A percentile compares a stretch with the other conserved stretches of the same genome.
Conservation (phyloP, 2,113 vertebrate genomes). For the Callorhinus ursinus region DNA sequence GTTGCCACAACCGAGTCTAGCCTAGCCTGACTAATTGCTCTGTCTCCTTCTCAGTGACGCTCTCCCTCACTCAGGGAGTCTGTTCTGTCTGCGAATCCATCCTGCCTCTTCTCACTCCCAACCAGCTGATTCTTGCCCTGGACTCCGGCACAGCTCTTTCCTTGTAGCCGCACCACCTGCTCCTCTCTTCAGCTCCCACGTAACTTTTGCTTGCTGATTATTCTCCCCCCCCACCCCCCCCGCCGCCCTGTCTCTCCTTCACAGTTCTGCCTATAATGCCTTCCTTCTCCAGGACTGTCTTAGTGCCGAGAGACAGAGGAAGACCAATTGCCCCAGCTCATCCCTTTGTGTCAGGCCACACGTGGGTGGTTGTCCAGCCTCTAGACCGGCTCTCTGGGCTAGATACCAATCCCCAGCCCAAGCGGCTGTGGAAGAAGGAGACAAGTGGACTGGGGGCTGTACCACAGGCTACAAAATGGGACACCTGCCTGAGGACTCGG, state of each 20-base stretch:
- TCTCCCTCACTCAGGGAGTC: background rate
- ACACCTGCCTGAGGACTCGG: background rate
- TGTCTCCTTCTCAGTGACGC: background rate
- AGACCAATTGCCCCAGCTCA: background rate
- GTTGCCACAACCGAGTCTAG: background rate
- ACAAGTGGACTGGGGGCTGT: accelerated
- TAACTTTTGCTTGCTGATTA: background rate
- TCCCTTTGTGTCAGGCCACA: background rate
- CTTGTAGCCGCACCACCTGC: background rate
- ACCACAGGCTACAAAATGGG: background rate
- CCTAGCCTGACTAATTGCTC: background rate
- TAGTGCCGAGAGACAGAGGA: background rate
- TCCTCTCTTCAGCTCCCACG: background rate
- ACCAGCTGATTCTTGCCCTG: background rate
- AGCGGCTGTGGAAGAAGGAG: background rate
- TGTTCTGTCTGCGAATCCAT: background rate
- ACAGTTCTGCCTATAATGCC: background rate
- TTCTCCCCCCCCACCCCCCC: background rate
- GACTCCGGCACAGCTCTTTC: background rate
- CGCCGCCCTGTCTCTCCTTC: background rate
- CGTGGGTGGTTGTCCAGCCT: background rate
- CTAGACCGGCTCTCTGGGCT: background rate
- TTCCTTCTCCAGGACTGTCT: background rate
- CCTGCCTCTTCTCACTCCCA: background rate
- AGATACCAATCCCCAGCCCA: background rate